phyloP scores from a whole-genome alignment of 2,113 vertebrate species.

The Myotis davidii region DNA sequence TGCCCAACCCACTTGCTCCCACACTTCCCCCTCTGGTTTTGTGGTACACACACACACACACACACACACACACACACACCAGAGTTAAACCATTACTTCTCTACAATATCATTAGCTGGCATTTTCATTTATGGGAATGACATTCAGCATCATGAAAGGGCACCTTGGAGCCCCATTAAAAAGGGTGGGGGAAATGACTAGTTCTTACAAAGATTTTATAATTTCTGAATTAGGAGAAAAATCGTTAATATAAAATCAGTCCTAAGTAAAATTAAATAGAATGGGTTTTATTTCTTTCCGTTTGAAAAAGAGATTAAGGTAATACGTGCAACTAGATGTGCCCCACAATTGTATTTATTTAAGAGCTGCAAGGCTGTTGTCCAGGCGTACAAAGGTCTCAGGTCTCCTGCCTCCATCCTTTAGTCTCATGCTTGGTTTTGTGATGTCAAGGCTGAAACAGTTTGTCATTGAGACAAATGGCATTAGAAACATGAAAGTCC shows the following conservation, averaged over 20 bases:
- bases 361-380: background rate
- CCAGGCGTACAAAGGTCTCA: background rate
- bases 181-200: background rate
- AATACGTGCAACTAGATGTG: background rate
- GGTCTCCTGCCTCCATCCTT: background rate
- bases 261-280: background rate
- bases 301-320: background rate
- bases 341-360: background rate
- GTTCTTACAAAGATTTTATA: conserved; percentile 51
- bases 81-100: conserved; percentile 84
- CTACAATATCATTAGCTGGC: conserved; percentile 81
- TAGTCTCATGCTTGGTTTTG: background rate
- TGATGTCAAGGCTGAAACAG: background rate
- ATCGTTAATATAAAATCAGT: background rate
- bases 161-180: background rate
- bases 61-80: conserved; percentile 57
- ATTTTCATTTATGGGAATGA: conserved; percentile 63
- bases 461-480: background rate
- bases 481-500: background rate
- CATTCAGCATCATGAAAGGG: conserved; percentile 66
- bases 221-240: conserved; percentile 3
- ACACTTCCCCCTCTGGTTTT: conserved; percentile 88
- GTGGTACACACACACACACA: conserved; percentile 78
- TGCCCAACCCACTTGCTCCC: conserved; percentile 84
- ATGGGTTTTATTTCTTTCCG: background rate